A percentile compares a stretch with the other conserved stretches of the same genome.
Conservation (phyloP, 2,113 vertebrate genomes). For the Xiphophorus couchianus region DNA sequence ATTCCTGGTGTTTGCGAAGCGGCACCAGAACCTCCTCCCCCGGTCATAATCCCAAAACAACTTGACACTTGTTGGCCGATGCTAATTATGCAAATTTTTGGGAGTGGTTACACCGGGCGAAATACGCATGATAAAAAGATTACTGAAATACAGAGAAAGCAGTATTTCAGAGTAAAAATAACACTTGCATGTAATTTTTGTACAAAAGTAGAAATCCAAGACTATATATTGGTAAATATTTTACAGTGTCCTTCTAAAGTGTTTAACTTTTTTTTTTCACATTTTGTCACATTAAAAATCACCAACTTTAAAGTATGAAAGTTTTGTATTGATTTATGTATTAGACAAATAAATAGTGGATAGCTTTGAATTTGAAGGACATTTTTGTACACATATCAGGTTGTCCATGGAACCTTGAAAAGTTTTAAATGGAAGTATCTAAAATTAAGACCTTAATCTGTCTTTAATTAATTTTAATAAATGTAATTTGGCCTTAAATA, state of each 20-base stretch:
- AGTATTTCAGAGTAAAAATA: not conserved
- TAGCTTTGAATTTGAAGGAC: not conserved
- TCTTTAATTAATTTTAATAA: too few species aligned
- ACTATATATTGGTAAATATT: not conserved
- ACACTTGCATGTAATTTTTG: not conserved
- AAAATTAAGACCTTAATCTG: too few species aligned
- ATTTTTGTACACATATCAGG: too few species aligned
- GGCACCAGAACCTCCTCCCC: constrained; percentile 5
- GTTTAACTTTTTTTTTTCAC: too few species aligned
- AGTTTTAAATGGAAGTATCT: too few species aligned
- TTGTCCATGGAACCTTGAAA: too few species aligned
- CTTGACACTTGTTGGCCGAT: constrained; percentile 22
- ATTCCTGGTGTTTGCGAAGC: constrained; percentile 16
- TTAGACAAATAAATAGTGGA: too few species aligned
- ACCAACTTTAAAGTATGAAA: too few species aligned
- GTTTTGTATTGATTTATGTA: too few species aligned
- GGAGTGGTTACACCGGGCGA: not conserved
- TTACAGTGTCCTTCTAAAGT: not conserved
- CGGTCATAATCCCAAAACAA: constrained; percentile 40
- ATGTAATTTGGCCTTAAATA: too few species aligned
- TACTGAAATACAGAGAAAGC: constrained; percentile 8
- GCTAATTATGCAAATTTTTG: not conserved
- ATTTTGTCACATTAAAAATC: too few species aligned
- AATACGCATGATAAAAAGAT: constrained; percentile 14
- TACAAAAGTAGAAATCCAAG: not conserved